Evolutionary conservation across 2,797 vertebrate species (phyloP).

Genomic region (Melopsittacus undulatus): DNA sequence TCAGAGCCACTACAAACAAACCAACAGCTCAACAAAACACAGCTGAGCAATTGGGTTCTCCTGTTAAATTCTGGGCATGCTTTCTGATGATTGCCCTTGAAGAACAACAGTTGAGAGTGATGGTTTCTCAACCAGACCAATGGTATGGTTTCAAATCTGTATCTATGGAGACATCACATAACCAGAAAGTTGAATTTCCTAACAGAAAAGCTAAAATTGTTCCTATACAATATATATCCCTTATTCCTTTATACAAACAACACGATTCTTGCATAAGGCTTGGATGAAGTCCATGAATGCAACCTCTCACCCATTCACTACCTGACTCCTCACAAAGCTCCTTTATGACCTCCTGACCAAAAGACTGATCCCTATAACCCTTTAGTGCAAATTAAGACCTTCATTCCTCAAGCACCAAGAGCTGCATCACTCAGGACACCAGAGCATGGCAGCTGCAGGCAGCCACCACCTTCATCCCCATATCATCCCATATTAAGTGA

Average conservation of each 20-base stretch:
- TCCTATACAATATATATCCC: neutral
- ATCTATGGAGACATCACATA: neutral
- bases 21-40: neutral
- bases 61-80: neutral
- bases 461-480: neutral
- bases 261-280: neutral
- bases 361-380: neutral
- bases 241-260: neutral
- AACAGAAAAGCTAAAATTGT: neutral
- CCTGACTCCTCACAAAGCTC: neutral
- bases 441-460: neutral
- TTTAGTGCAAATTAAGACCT: neutral
- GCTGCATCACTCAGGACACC: neutral
- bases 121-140: neutral
- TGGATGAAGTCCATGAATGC: neutral
- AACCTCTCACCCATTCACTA: neutral
- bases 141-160: neutral
- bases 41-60: neutral
- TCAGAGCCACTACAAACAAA: neutral
- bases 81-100: too few species aligned
- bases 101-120: rapidly evolving
- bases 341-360: rapidly evolving
- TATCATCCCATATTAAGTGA: neutral
- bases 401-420: neutral
- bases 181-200: neutral